These are phyloP conservation scores for Neotoxoptera formosana DNA, from an alignment of 1,140 invertebrate species.

Conservation along the genomic window DNA sequence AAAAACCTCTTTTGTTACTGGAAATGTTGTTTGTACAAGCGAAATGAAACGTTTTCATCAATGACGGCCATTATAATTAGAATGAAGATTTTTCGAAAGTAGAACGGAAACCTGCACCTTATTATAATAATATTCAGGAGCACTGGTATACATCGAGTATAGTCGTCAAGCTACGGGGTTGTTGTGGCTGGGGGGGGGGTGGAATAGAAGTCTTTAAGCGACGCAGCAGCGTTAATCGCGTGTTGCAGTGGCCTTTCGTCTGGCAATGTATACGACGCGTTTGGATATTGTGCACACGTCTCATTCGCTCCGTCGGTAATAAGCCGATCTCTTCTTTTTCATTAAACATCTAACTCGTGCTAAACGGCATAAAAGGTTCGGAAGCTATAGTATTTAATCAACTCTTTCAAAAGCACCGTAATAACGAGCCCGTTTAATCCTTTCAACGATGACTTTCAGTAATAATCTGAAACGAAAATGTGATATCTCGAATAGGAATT, in stretches of 20 bases:
- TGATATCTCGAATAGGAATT: conserved; percentile 18
- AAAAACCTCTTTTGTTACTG: conserved; percentile 21
- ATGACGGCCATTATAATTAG: conserved; percentile 28
- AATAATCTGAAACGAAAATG: conserved; percentile 29
- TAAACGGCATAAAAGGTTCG: background rate
- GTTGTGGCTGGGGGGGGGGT: background rate
- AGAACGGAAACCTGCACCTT: background rate
- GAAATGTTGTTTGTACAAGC: conserved; percentile 18
- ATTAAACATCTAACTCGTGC: background rate
- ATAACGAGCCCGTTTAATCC: conserved; percentile 7
- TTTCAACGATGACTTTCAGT: conserved; percentile 12
- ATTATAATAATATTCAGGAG: background rate
- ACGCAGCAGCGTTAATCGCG: background rate
- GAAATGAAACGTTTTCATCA: background rate
- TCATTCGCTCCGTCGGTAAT: no score
- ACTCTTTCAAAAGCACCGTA: background rate
- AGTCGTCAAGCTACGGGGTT: background rate
- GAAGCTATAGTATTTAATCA: background rate
- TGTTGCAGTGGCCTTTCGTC: background rate
- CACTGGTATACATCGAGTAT: background rate
- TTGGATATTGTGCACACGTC: conserved; percentile 16
- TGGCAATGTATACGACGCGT: background rate
- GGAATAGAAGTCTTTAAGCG: background rate
- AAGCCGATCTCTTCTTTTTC: conserved; percentile 20
- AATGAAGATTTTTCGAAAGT: background rate